Percentiles rank a stretch among this genome's conserved stretches.
Conservation (phyloP, 2,797 vertebrate genomes). For the Poeciliopsis infans region DNA sequence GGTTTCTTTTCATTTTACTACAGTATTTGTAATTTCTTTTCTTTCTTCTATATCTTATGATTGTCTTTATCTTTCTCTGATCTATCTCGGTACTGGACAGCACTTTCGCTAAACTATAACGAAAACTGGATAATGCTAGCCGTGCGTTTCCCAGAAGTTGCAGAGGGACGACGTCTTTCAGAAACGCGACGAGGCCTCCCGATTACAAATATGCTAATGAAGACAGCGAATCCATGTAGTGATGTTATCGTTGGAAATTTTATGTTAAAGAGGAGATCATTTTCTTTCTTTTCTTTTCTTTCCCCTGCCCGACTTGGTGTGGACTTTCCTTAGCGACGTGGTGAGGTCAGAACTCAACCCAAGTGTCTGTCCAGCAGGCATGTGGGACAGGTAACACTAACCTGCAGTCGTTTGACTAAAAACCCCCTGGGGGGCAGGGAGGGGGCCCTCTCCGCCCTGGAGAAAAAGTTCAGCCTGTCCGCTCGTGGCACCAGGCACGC, state of each 20-base stretch:
- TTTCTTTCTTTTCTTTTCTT: constrained; percentile 46
- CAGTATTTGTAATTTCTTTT: neutral
- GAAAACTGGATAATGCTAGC: neutral
- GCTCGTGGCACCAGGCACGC: constrained; percentile 42
- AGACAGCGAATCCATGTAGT: constrained; percentile 32
- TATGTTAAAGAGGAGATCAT: constrained; percentile 38
- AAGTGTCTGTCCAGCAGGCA: constrained; percentile 52
- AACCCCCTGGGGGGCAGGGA: constrained; percentile 26
- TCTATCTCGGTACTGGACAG: neutral
- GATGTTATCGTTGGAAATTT: constrained; percentile 68
- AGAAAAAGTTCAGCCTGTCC: constrained; percentile 76
- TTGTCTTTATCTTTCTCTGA: neutral
- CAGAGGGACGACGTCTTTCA: constrained; percentile 6
- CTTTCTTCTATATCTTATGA: neutral
- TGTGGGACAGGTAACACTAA: constrained; percentile 71
- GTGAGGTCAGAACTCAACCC: constrained; percentile 64
- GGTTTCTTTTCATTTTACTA: neutral
- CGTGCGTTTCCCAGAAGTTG: neutral
- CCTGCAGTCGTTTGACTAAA: constrained; percentile 67
- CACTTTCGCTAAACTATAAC: neutral
- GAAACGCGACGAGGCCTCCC: constrained; percentile 23
- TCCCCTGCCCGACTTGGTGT: constrained; percentile 61
- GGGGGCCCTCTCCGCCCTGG: constrained; percentile 62
- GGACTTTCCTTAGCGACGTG: constrained; percentile 55
- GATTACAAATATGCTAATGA: constrained; percentile 71